Percentiles rank a stretch among this genome's conserved stretches.
phyloP scores from a whole-genome alignment of 2,888 invertebrate species.

The Polymixis lichenea region DNA sequence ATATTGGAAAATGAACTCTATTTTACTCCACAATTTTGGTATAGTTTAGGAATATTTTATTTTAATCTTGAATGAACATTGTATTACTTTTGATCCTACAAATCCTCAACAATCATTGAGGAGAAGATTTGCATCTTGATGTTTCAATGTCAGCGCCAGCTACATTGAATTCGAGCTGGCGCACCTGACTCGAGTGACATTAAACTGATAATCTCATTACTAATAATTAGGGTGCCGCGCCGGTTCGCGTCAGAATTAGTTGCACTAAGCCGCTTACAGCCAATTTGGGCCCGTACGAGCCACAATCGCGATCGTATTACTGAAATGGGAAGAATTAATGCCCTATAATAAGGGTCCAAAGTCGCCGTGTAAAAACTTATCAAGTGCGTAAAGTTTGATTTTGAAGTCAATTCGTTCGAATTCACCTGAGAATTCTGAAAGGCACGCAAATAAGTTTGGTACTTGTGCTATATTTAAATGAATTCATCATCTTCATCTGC shows the following conservation, averaged over 20 bases:
- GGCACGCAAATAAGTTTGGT: too few species aligned
- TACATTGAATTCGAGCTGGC: constrained; percentile 36
- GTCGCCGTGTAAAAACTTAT: constrained; percentile 25
- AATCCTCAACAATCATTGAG: neutral
- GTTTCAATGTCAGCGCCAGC: constrained; percentile 38
- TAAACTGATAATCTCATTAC: constrained; percentile 73
- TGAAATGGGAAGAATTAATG: constrained; percentile 63
- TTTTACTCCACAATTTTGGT: neutral
- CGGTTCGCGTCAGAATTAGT: constrained; percentile 68
- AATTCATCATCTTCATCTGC: too few species aligned
- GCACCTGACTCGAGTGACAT: constrained; percentile 61
- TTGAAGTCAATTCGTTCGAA: constrained; percentile 1
- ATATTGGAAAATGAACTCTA: neutral
- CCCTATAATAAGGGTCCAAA: constrained; percentile 54
- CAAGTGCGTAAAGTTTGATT: neutral
- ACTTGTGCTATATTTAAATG: neutral
- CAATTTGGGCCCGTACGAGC: constrained; percentile 67
- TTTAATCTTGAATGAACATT: neutral
- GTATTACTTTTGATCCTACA: neutral
- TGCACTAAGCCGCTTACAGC: constrained; percentile 73
- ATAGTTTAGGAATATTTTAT: neutral
- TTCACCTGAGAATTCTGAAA: neutral
- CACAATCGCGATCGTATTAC: constrained; percentile 66
- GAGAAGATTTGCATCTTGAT: constrained; percentile 35
- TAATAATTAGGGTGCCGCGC: constrained; percentile 65